Evolutionary conservation across 1,140 invertebrate species (phyloP), one percentile per base, ranked within the genome.

Genomic region (Pinna nobilis): DNA sequence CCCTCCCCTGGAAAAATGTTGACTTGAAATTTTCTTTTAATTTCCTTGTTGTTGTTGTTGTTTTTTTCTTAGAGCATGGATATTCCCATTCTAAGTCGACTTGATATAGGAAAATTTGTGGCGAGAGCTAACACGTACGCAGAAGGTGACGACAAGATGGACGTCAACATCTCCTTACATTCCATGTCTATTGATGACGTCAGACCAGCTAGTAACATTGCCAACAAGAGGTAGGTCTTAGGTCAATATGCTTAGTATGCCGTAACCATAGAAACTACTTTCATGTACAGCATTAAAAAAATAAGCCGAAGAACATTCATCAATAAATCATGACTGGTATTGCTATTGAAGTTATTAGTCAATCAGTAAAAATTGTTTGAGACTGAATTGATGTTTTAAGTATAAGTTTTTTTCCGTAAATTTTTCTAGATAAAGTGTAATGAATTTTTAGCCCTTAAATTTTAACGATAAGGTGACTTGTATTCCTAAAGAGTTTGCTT

Each of bases 171-270:
- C n/a, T 93, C 93, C 49, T 86, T 95, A 25, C 93, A 94, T 84
- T 92, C 91, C 18, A 90, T 94, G 60, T 86, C 92, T 3, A 85
- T 95, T 18, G 92, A 94, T 86, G 94, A 96, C 81, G 93, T 94
- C 18, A 89, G 94, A 71, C 92, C 93, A 25, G 92, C 94, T 74
- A 91, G 90, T 67, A 87, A 87, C 7, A 87, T 92, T 67, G 88
- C 92, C 44, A 92, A 92, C n/a, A 92, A 92, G 88, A 93, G 92
- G 93, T 94, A 84, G 80, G 84, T 68, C 13, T n/a, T 35, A 9
- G 15, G 3, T 37, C n/a, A 11, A 32, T 28, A n/a, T 57, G 30
- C 23, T 32, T 32, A 57, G 28, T 32, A 32, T 57, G 2, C 33
- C 7, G 9, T 32, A 57, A 32, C 23, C 25, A 30, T 5, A 15